These are phyloP conservation scores for Heliconius hortense DNA, from an alignment of 2,888 invertebrate genomes.

Conservation along the genomic window DNA sequence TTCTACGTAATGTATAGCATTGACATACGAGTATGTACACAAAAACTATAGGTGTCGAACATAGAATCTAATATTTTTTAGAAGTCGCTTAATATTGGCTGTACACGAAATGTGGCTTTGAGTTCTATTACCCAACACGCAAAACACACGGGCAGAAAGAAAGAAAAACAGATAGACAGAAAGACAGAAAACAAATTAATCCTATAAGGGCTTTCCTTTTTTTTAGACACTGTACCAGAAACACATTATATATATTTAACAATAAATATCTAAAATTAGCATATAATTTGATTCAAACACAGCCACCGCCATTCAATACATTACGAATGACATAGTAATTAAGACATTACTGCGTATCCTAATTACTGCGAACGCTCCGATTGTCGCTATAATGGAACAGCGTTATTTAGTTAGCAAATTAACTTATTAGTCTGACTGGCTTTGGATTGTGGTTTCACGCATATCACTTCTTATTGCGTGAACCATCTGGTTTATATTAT, in stretches of 20 bases:
- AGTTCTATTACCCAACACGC: no score
- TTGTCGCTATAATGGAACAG: conserved; percentile 17
- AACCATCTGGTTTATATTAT: conserved; percentile 11
- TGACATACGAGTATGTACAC: neutral
- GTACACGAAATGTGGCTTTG: no score
- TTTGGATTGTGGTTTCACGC: conserved; percentile 17
- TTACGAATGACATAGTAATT: conserved; percentile 17
- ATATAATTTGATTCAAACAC: neutral
- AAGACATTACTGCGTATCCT: conserved; percentile 15
- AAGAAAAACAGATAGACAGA: no score
- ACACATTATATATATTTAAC: neutral
- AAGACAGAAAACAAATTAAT: no score
- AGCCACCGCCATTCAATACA: conserved; percentile 13
- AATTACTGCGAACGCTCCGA: conserved; percentile 18
- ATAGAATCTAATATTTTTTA: no score
- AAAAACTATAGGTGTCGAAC: no score
- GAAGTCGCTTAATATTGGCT: no score
- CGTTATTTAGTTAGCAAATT: conserved; percentile 20
- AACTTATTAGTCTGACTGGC: conserved; percentile 20
- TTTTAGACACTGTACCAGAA: neutral
- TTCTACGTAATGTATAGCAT: neutral
- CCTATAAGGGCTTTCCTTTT: no score
- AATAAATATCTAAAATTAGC: neutral
- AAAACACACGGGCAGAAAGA: no score
- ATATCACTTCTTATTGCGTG: conserved; percentile 16